Conservation (phyloP, 2,797 vertebrate genomes). For the Cynodonichthys magdalenae region DNA sequence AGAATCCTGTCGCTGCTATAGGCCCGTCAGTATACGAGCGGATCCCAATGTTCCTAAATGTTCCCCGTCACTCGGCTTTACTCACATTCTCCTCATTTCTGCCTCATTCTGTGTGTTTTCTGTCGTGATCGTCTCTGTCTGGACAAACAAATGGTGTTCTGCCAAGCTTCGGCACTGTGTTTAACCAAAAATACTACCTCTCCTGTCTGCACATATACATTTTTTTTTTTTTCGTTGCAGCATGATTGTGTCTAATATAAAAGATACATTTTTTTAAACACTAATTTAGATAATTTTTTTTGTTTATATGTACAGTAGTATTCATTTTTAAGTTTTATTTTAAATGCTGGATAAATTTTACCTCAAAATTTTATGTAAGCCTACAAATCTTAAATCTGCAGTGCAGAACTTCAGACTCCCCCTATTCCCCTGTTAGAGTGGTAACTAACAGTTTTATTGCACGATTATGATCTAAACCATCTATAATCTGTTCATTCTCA, state of each 20-base stretch:
- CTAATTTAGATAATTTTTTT: slow-evolving; percentile 50
- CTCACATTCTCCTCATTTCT: slow-evolving; percentile 48
- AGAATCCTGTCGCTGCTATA: slow-evolving; percentile 50
- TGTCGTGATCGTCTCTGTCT: slow-evolving; percentile 31
- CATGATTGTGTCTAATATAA: slow-evolving; percentile 67
- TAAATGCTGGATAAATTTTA: slow-evolving; percentile 76
- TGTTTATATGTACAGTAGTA: slow-evolving; percentile 52
- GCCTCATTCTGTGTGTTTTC: slow-evolving; percentile 37
- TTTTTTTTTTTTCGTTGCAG: slow-evolving; percentile 35
- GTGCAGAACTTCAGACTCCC: not conserved
- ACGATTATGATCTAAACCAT: not conserved
- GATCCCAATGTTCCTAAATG: slow-evolving; percentile 69
- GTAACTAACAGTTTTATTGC: not conserved
- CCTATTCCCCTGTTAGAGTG: not conserved
- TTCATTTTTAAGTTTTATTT: slow-evolving; percentile 58
- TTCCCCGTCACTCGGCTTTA: slow-evolving; percentile 42
- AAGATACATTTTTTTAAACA: slow-evolving; percentile 58
- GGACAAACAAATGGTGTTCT: slow-evolving; percentile 39
- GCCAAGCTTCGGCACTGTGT: slow-evolving; percentile 59
- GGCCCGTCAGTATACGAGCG: slow-evolving; percentile 49
- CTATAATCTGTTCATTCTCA: not conserved
- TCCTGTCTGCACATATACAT: slow-evolving; percentile 66
- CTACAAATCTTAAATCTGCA: slow-evolving; percentile 43
- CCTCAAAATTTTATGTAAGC: slow-evolving; percentile 65
- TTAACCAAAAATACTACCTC: slow-evolving; percentile 85